A percentile compares a stretch with the other conserved stretches of the same genome.
Evolutionary conservation across 2,797 vertebrate species (phyloP).

Genomic region (Valencia hispanica): DNA sequence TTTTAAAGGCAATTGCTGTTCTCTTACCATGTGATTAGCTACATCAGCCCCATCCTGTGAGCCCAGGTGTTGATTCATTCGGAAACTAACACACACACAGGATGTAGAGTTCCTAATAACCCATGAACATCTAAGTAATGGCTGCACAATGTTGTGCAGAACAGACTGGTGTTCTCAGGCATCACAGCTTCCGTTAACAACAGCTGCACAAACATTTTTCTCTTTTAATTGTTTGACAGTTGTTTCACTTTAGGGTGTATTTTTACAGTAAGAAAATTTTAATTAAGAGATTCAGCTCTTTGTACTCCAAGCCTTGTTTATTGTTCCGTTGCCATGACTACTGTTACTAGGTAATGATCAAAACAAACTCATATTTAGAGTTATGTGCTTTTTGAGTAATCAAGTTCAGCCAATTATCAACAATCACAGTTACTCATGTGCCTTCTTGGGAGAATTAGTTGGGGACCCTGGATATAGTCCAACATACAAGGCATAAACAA

Average conservation of each 20-base stretch:
- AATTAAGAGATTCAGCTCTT: not conserved
- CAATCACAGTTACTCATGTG: not conserved
- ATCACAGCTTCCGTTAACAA: not conserved
- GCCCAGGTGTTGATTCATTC: not conserved
- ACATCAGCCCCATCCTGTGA: not conserved
- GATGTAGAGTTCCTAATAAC: not conserved
- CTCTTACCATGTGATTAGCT: not conserved
- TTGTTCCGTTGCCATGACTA: not conserved
- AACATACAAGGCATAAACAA: not conserved
- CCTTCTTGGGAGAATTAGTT: not conserved
- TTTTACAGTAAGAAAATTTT: not conserved
- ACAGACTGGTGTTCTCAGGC: not conserved
- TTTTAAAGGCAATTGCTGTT: not conserved
- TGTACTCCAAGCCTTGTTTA: not conserved
- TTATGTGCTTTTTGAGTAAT: not conserved
- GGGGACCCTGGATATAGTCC: not conserved
- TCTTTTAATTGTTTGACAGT: not conserved
- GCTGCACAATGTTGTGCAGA: not conserved
- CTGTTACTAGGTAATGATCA: not conserved
- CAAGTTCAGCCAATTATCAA: not conserved
- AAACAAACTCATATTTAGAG: not conserved
- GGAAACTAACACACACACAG: not conserved
- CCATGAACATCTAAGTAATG: not conserved
- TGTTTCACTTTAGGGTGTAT: not conserved
- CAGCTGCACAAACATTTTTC: not conserved